These are phyloP conservation scores for Cyaniris semiargus DNA, from an alignment of 2,888 invertebrate species.

Conservation along the genomic window DNA sequence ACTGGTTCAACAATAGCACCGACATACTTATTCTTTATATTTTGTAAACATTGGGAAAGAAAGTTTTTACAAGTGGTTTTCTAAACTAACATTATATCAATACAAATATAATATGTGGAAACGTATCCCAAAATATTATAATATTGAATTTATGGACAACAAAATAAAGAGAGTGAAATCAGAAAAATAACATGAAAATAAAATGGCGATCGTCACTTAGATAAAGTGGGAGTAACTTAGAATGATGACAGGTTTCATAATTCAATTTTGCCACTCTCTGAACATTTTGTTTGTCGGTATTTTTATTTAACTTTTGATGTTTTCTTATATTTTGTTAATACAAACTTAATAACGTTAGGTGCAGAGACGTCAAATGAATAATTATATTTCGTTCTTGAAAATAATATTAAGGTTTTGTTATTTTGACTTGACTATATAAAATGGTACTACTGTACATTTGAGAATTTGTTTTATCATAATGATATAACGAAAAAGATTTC, in stretches of 20 bases:
- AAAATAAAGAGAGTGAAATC: not conserved
- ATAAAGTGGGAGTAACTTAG: conserved; percentile 10
- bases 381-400: too few relatives aligned
- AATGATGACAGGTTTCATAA: conserved; percentile 14
- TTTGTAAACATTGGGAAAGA: not conserved
- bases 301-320: not conserved
- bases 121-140: too few relatives aligned
- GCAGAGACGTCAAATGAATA: not conserved
- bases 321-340: not conserved
- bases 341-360: not conserved
- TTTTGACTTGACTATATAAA: too few relatives aligned
- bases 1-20: too few relatives aligned
- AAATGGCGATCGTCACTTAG: not conserved
- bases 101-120: too few relatives aligned
- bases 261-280: not conserved
- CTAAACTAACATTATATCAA: not conserved
- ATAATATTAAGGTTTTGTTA: too few relatives aligned
- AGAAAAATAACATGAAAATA: not conserved
- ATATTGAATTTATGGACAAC: not conserved
- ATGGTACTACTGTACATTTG: too few relatives aligned
- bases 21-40: too few relatives aligned
- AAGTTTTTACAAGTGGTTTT: not conserved
- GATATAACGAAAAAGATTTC: too few relatives aligned
- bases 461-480: too few relatives aligned
- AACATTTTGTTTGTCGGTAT: not conserved